Base-by-base conservation (phyloP, 2,113 vertebrate genomes). In the Neolamprologus longior region DNA sequence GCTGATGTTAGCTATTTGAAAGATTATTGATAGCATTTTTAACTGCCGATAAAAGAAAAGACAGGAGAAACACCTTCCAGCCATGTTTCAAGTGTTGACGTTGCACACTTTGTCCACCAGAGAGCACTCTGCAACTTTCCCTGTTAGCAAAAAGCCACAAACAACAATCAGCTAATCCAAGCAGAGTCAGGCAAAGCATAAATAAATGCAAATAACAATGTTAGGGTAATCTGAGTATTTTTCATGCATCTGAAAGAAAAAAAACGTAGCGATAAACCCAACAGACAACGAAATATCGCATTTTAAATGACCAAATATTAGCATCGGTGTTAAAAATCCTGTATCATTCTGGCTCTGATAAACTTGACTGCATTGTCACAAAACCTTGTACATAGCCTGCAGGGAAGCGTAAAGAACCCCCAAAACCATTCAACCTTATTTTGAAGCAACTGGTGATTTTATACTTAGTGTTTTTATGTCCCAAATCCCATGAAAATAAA, bases 301-400 rank as follows among this genome's bases (percentile, higher is more conserved):
- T 68, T 68, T 40, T 40, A 42, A 71, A 71, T 24, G 7, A 71
- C 35, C n/a, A 71, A 42, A 71, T 71, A 24, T 71, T 42, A 4
- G 35, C 13, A 15, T 42, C 12, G 1, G 35, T 71, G 0, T 71
- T 71, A 71, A 42, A 71, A 71, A 42, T 71, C 12, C 66, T 42
- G n/a, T 9, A 24, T 15, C n/a, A 9, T 71, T 71, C 12, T 40
- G 37, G 2, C 37, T 42, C 37, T 71, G 13, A 42, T 71, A 71
- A 15, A 42, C 35, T 0, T 6, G n/a, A 24, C 35, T 1, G n/a
- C n/a, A 9, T 42, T 42, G 35, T 71, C 35, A 42, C n/a, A 21
- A 71, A 42, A 42, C 66, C 7, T 71, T 71, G n/a, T 42, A 40
- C 5, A 71, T 9, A 73, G 12, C 37, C 21, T 73, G 10, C 19